Base-by-base conservation (phyloP, 2,797 vertebrate species). In the Anolis apletophallus region DNA sequence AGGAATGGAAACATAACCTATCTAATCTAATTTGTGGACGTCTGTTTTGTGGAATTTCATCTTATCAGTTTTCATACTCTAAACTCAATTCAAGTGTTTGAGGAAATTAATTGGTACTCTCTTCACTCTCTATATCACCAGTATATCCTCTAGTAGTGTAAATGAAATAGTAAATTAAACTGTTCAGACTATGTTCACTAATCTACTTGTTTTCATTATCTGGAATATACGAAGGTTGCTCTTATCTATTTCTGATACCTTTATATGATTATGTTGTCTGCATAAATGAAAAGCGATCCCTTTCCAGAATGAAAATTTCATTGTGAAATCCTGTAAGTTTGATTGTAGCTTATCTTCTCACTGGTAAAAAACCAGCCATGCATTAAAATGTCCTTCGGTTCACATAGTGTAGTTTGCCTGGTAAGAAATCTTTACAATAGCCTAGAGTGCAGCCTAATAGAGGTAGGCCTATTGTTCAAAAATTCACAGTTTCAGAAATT, bases 41-140 rank as follows among this genome's bases (percentile, higher is more conserved):
- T 95, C 93, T 93, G 71, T 93, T 89, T 75, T 69, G 89, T 95
- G 96, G 94, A 95, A 95, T 98, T 98, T 97, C 95, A 94, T 97
- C 96, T 95, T 95, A 97, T 96, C 96, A 95, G 91, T 96, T 93
- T 96, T 96, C 94, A 95, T 94, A 96, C 95, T 97, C 96, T 97
- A 96, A 91, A 93, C 95, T 97, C 96, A 91, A 96, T 98, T 98
- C 98, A 98, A 98, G 97, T 98, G 97, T 97, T 95, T 95, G 93
- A 97, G 96, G 97, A 97, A 93, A 96, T 95, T 96, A 91, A 92
- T 94, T 94, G 95, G 89, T 95, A 93, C 91, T 87, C 94, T 94
- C 91, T 93, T 93, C 95, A 95, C 92, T 68, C 68, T 95, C 89
- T 91, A 88, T 88, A 93, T 95, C 95, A 92, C 95, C 93, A 80